Conservation (phyloP, 1,140 invertebrate species). For the Tetragonula clypearis region DNA sequence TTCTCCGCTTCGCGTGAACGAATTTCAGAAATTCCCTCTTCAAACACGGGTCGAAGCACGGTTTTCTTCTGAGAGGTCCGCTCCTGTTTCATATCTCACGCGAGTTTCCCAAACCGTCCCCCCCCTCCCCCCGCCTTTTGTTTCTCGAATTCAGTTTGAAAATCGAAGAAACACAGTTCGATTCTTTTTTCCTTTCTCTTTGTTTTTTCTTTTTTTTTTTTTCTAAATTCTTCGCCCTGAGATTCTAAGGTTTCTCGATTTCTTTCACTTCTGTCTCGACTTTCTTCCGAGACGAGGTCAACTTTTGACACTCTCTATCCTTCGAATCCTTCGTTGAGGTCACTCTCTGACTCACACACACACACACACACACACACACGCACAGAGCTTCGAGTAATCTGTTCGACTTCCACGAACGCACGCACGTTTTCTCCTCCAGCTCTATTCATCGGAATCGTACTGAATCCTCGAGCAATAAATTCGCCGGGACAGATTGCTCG, state of each 20-base stretch:
- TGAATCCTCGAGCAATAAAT: neutral
- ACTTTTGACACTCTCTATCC: neutral
- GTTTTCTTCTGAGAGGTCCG: neutral
- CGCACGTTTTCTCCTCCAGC: neutral
- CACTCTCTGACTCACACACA: neutral
- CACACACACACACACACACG: neutral
- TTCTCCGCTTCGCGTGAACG: neutral
- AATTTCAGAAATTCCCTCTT: neutral
- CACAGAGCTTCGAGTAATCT: neutral
- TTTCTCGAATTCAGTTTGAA: neutral
- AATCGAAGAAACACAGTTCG: neutral
- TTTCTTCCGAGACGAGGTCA: neutral
- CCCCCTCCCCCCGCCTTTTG: too few species aligned
- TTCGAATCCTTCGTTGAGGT: constrained; percentile 2
- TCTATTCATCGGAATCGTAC: neutral
- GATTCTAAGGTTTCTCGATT: neutral
- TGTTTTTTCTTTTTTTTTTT: neutral
- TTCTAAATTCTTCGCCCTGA: neutral
- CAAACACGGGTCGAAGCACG: neutral
- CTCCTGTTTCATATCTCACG: neutral
- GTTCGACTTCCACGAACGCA: neutral
- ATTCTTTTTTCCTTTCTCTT: too few species aligned
- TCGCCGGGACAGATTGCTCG: too few species aligned
- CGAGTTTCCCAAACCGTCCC: neutral
- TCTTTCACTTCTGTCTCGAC: neutral